phyloP scores from a whole-genome alignment of 2,797 vertebrate species.

The Hoplostethus mediterraneus region DNA sequence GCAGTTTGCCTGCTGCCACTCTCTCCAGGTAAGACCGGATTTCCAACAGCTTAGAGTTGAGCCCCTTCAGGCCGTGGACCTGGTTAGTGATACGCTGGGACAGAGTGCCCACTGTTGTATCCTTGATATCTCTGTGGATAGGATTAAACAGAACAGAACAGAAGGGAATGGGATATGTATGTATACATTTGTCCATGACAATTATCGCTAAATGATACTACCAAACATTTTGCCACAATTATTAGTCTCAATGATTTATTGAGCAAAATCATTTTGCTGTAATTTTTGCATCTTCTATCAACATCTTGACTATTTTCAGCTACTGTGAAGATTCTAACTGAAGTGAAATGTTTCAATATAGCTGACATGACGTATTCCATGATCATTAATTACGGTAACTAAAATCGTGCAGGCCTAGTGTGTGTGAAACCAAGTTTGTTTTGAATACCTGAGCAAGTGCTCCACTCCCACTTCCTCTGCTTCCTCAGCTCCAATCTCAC shows the following conservation, averaged over 20 bases:
- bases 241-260: too few species aligned
- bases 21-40: constrained; percentile 97
- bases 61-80: constrained; percentile 97
- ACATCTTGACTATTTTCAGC: too few species aligned
- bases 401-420: neutral
- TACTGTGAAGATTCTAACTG: too few species aligned
- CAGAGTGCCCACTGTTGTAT: constrained; percentile 97
- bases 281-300: too few species aligned
- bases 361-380: too few species aligned
- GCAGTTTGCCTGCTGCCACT: constrained; percentile 93
- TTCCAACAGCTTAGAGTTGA: constrained; percentile 97
- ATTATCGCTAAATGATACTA: neutral
- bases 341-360: too few species aligned
- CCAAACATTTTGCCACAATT: neutral
- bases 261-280: too few species aligned
- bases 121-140: constrained; percentile 94
- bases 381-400: too few species aligned
- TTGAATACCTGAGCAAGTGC: constrained; percentile 92
- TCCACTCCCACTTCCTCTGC: constrained; percentile 98
- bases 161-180: neutral
- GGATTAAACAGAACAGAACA: neutral
- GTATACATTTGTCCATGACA: neutral
- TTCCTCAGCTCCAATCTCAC: constrained; percentile 98
- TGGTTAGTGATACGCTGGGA: constrained; percentile 99
- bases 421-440: neutral